phyloP scores from a whole-genome alignment of 2,888 invertebrate species.

The Tipula vernalis region DNA sequence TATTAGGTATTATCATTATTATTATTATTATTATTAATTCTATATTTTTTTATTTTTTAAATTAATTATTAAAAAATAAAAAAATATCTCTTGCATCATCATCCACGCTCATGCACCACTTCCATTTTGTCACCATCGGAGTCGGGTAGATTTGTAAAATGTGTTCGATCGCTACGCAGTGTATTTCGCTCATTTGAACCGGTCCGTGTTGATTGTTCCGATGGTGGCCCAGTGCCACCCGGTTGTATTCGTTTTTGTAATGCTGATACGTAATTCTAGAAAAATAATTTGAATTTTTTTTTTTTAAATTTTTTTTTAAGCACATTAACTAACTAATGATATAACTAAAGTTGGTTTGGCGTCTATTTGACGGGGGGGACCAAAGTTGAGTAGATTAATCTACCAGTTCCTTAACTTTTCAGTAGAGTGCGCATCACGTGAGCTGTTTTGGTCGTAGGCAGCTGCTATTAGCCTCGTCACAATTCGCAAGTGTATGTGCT shows the following conservation, averaged over 20 bases:
- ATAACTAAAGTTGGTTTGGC: too few relatives aligned
- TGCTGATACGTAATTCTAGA: conserved; percentile 67
- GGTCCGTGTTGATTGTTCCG: conserved; percentile 38
- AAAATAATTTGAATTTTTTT: conserved; percentile 14
- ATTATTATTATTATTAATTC: background rate
- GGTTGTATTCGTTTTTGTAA: conserved; percentile 59
- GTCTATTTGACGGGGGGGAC: too few relatives aligned
- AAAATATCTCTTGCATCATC: conserved; percentile 19
- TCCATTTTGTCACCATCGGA: conserved; percentile 41
- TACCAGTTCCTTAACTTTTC: too few relatives aligned
- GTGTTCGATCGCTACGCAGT: conserved; percentile 64
- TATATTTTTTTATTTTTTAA: conserved; percentile 1
- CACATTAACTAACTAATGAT: too few relatives aligned
- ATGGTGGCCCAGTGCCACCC: conserved; percentile 41
- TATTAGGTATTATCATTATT: background rate
- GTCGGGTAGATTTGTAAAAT: conserved; percentile 62
- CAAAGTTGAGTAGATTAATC: too few relatives aligned
- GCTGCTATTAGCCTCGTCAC: too few relatives aligned
- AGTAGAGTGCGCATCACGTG: too few relatives aligned
- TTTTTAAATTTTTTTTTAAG: too few relatives aligned
- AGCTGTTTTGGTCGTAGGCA: too few relatives aligned
- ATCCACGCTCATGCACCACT: conserved; percentile 36
- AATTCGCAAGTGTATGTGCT: too few relatives aligned
- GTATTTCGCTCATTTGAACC: conserved; percentile 60
- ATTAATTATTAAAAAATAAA: background rate